Evolutionary conservation across 1,140 invertebrate genomes (phyloP), one percentile per base, ranked within the genome.

Genomic region (Pararge aegeria): DNA sequence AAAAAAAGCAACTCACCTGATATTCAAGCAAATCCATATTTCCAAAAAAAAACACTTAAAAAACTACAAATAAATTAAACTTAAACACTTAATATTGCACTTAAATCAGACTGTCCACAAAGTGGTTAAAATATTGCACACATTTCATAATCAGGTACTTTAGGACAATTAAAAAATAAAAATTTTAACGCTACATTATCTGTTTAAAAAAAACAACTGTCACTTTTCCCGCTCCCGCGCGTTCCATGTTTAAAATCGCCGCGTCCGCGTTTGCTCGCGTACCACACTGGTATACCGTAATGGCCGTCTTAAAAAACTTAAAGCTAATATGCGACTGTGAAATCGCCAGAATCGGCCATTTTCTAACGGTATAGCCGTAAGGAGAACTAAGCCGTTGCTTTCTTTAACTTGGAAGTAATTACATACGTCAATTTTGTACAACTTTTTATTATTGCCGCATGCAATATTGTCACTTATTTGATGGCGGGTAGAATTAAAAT

Each of bases 1-100:
- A 21, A 46, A 46, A 10, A 21, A 46, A 62, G 24, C 55, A 59
- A 63, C 77, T 84, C 64, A 87, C 84, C 78, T 85, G 82, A 64
- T 87, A 87, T 61, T 87, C 84, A 44, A 79, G 76, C 44, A 83
- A 74, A 81, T 87, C 84, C 84, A 87, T 24, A 24, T 87, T 61
- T 70, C 70, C 56, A 60, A 64, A 70, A 59, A 29, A 52, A 65
- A 70, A 70, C 59, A 68, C 52, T 66, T 50, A 56, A 55, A 19
- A 54, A 61, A 40, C 38, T 42, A 42, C 34, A 10, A 42, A 46
- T 46, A 46, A 20, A 46, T 20, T 42, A 42, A 20, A 34, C 30
- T 34, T 38, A 70, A 42, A 49, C 18, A 49, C 12, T 46, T 65
- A 69, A 79, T 82, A 87, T 84, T 87, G 80, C 83, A 86, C 81